These are phyloP conservation scores for Eilema sororculum DNA, from an alignment of 2,888 invertebrate genomes.

Conservation along the genomic window DNA sequence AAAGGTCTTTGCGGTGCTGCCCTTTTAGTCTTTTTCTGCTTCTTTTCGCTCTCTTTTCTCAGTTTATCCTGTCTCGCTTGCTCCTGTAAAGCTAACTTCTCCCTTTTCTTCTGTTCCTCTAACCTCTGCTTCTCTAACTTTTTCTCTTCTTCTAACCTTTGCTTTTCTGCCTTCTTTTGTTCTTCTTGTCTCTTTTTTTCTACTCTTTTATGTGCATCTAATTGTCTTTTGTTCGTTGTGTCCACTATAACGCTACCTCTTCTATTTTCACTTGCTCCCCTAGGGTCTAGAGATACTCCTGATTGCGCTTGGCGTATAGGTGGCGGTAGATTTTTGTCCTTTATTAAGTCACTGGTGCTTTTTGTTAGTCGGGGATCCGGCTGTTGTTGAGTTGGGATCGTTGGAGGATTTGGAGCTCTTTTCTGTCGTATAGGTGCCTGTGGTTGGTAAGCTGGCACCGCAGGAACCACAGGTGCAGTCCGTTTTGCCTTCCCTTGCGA, in stretches of 20 bases:
- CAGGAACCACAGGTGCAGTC: conserved; percentile 26
- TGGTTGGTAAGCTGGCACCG: conserved; percentile 48
- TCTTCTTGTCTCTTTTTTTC: conserved; percentile 44
- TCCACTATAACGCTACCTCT: conserved; percentile 25
- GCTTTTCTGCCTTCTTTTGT: conserved; percentile 53
- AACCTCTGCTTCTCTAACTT: conserved; percentile 67
- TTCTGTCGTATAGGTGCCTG: background rate
- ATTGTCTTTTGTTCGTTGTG: conserved; percentile 26
- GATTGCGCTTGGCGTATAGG: conserved; percentile 61
- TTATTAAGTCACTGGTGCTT: conserved; percentile 66
- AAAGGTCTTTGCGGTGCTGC: conserved; percentile 41
- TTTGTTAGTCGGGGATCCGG: conserved; percentile 57
- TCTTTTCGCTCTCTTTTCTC: conserved; percentile 43
- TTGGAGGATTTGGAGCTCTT: conserved; percentile 36
- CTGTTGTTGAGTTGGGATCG: conserved; percentile 25
- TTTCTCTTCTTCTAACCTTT: conserved; percentile 63
- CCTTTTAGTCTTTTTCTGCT: conserved; percentile 51
- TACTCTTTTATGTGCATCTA: conserved; percentile 48
- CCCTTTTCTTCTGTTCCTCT: conserved; percentile 64
- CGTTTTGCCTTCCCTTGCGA: conserved; percentile 56
- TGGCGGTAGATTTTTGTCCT: conserved; percentile 45
- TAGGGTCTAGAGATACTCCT: conserved; percentile 62
- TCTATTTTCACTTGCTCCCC: conserved; percentile 51
- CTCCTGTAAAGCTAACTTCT: conserved; percentile 58
- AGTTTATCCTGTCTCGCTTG: conserved; percentile 52